A percentile compares a stretch with the other conserved stretches of the same genome.
Conservation (phyloP, 2,888 invertebrate genomes). For the Cerceris rybyensis region DNA sequence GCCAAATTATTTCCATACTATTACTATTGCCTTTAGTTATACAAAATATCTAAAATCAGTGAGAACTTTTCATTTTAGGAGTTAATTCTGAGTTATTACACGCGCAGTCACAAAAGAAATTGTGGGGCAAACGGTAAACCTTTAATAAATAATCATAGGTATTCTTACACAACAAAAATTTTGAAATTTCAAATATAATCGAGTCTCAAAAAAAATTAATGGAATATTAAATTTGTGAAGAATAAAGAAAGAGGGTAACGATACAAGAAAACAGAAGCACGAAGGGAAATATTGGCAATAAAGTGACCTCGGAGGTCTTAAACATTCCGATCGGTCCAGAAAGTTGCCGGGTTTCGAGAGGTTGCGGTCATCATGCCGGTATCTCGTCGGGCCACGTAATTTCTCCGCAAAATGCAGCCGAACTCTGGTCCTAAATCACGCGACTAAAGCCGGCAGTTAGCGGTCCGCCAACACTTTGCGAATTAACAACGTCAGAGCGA, state of each 20-base stretch:
- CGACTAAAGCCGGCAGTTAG: conserved; percentile 40
- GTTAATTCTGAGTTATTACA: too few relatives aligned
- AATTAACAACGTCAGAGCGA: conserved; percentile 44
- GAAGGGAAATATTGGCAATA: not conserved
- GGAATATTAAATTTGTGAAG: too few relatives aligned
- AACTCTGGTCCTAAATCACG: conserved; percentile 38
- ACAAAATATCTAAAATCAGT: too few relatives aligned
- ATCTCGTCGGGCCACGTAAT: conserved; percentile 32
- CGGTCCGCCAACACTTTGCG: conserved; percentile 22
- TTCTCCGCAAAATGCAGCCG: conserved; percentile 15
- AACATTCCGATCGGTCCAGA: conserved; percentile 17
- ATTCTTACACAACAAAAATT: too few relatives aligned
- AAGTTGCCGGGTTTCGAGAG: conserved; percentile 29
- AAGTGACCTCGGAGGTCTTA: not conserved
- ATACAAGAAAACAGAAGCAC: not conserved
- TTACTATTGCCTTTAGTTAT: too few relatives aligned
- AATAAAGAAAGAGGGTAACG: not conserved
- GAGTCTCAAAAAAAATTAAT: too few relatives aligned
- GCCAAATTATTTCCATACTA: too few relatives aligned
- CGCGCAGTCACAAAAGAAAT: too few relatives aligned
- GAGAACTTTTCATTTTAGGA: too few relatives aligned
- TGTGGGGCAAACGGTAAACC: too few relatives aligned
- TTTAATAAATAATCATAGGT: too few relatives aligned
- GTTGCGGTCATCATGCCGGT: conserved; percentile 31
- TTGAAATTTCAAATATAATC: too few relatives aligned